Evolutionary conservation across 2,888 invertebrate species (phyloP), one percentile per base, ranked within the genome.

Genomic region (Acanthacorydalis orientalis): DNA sequence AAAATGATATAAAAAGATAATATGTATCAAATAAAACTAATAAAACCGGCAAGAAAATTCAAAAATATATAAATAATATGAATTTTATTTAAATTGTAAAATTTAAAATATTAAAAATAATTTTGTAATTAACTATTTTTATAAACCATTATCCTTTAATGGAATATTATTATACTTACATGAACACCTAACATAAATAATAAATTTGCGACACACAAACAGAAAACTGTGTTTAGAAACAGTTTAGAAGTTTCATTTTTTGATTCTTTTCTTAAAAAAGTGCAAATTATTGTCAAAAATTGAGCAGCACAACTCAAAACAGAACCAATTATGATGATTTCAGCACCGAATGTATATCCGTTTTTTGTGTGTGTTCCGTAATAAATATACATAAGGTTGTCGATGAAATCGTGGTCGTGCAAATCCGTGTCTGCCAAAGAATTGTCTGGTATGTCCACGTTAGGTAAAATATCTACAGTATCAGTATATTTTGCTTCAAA

Each of bases 351-450:
- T 64, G 70, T 73, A 64, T 61, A 73, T 60, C 53, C 68, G 63
- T 55, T 70, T 57, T 54, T 68, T 58, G 53, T 69, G 62, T 60
- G 73, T 59, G 64, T 74, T 60, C 68, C 75, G 68, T 80, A 80
- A 55, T 82, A 81, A 37, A 81, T 70, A 57, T 81, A 82, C 60
- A 80, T 80, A 43, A 82, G 75, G 57, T 80, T 80, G 57, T 82
- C 81, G 46, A 83, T 83, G 38, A 78, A 74, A 55, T 80, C 79
- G 55, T 80, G 79, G 53, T 80, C 80, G 53, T 75, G 74, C 4
- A 81, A 64, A 59, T 80, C 80, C 0, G 73, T 72, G 55, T 79
- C 78, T 0, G 78, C 77, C 37, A 79, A 58, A 1, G 77, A 76
- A 56, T 77, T 75, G 50, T 77, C 78, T 0, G 78, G 77, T 4